Conservation (phyloP, 2,113 vertebrate species). For the Alaudala cheleensis region DNA sequence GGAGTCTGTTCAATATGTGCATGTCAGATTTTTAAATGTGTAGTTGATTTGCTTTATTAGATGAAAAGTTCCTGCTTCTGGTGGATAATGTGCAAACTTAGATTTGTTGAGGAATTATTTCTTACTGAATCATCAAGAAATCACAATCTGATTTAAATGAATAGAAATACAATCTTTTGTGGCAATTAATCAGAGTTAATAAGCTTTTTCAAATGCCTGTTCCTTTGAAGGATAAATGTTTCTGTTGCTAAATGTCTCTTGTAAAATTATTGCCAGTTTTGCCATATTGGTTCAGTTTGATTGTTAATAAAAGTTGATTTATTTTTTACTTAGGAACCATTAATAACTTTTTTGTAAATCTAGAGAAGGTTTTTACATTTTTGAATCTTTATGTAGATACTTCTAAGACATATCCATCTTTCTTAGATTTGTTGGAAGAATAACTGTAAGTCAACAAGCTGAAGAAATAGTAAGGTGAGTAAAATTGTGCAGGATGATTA, state of each 20-base stretch:
- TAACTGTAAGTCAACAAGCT: conserved; percentile 86
- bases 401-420: conserved; percentile 30
- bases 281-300: neutral
- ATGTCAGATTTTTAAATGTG: neutral
- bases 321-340: neutral
- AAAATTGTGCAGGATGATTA: neutral
- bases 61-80: neutral
- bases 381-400: neutral
- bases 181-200: neutral
- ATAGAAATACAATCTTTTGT: neutral
- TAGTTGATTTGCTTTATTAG: neutral
- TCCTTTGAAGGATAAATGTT: neutral
- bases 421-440: conserved; percentile 91
- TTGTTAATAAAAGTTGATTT: neutral
- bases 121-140: neutral
- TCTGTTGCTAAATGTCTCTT: neutral
- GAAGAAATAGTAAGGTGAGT: conserved; percentile 94
- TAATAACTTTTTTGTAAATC: neutral
- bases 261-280: neutral
- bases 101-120: neutral
- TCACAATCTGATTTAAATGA: neutral
- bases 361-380: neutral
- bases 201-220: neutral
- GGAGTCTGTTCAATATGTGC: neutral
- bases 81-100: neutral